Evolutionary conservation across 2,888 invertebrate species (phyloP), one percentile per base, ranked within the genome.

Genomic region (Eugnorisma glareosa): DNA sequence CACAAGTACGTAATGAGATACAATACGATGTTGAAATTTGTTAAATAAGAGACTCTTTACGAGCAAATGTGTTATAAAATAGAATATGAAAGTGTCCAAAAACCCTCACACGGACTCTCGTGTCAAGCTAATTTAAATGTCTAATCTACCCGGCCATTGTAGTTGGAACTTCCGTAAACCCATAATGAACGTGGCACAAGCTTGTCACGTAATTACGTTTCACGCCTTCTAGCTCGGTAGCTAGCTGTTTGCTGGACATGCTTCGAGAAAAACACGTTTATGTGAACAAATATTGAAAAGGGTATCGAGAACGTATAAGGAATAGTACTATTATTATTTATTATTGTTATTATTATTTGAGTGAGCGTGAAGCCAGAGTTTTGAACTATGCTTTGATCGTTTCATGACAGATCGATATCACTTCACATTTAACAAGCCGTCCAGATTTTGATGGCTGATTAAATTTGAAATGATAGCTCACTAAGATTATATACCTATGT

Each of bases 141-240:
- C 63, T 80, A 73, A 61, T 67, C 57, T 61, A 35, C 11, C 18
- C 63, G 28, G 31, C 51, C 66, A 71, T 70, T 66, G 59, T 40
- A 72, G 79, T 78, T 68, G 28, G 67, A 71, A 82, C 63, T 54
- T 75, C 51, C n/a, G 51, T 72, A 64, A 64, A 40, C 51, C 54
- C 64, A 31, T 85, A 79, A 85, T 85, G 67, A 83, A 84, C 61
- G 66, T 51, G 67, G 54, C 68, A 77, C 35, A 64, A 84, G 73
- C 77, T 80, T 80, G 81, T 77, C 81, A 83, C 79, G 73, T 87
- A 85, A 86, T 84, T 85, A 74, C 82, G 81, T 86, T 88, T 85
- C 67, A 68, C 61, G 66, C 63, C 64, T 51, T 77, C 76, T 79
- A 73, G 40, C 48, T 59, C 67, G 76, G 75, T 79, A 73, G 40